Conservation (phyloP, 2,888 invertebrate genomes). For the Hetaerina titia region DNA sequence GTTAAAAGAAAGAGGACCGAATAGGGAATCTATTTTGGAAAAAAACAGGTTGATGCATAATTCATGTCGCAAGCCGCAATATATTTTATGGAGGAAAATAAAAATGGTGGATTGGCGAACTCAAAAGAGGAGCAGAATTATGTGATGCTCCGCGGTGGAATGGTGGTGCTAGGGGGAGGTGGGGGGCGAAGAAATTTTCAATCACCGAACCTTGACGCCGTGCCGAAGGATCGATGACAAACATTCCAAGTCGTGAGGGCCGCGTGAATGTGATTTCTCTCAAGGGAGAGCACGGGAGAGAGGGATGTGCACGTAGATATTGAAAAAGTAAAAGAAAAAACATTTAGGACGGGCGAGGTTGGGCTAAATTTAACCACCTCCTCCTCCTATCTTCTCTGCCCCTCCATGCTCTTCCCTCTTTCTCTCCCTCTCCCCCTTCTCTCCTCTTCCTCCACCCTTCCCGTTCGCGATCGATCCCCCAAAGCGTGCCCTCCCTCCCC, state of each 20-base stretch:
- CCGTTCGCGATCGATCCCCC: background rate
- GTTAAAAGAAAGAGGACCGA: background rate
- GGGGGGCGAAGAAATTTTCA: background rate
- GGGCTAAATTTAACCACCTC: slow-evolving; percentile 10
- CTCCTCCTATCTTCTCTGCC: background rate
- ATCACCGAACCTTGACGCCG: background rate
- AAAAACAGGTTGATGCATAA: no score
- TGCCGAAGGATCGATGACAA: background rate
- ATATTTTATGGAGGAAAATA: no score
- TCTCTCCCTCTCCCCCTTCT: background rate
- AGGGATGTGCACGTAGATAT: background rate
- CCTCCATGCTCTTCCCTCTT: background rate
- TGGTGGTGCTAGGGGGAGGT: no score
- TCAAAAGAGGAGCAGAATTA: no score
- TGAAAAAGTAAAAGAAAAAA: no score
- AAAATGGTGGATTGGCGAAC: no score
- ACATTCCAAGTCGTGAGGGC: background rate
- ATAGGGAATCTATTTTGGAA: background rate
- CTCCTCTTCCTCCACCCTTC: background rate
- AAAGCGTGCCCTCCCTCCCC: background rate
- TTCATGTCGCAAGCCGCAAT: no score
- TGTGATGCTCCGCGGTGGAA: no score
- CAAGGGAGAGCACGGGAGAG: background rate
- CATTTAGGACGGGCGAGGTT: background rate
- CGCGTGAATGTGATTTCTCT: background rate